These are phyloP conservation scores for Pseudobourletiella spinata DNA, from an alignment of 1,140 invertebrate species.

Conservation along the genomic window DNA sequence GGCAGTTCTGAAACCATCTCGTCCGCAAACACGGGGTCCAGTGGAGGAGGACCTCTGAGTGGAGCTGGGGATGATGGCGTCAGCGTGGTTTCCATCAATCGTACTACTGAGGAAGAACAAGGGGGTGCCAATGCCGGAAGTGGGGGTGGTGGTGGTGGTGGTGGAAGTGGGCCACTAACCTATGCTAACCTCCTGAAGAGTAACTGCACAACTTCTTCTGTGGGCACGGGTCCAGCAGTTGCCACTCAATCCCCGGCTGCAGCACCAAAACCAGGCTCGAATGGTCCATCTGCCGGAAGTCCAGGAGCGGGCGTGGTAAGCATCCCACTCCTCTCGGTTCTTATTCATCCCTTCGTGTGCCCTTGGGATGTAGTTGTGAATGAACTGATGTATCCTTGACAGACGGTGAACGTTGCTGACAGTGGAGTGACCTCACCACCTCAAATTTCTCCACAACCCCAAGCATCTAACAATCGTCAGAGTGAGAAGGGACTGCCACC, in stretches of 20 bases:
- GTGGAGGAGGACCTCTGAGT: not conserved
- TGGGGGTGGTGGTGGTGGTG: not conserved
- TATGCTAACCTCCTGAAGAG: slow-evolving; percentile 35
- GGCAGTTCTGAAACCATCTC: not conserved
- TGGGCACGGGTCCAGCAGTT: not conserved
- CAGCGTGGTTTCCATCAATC: not conserved
- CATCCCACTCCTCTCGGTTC: not conserved
- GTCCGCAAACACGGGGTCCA: not conserved
- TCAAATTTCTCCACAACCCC: slow-evolving; percentile 31
- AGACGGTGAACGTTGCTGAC: slow-evolving; percentile 17
- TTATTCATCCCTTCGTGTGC: not conserved
- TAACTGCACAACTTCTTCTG: not conserved
- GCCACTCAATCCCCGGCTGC: not conserved
- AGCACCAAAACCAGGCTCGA: not conserved
- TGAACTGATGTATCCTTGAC: too few relatives aligned
- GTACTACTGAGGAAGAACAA: slow-evolving; percentile 5
- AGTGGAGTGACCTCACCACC: slow-evolving; percentile 23
- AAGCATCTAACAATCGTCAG: not conserved
- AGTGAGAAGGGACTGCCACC: slow-evolving; percentile 21
- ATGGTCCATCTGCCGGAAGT: slow-evolving; percentile 8
- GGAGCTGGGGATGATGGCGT: slow-evolving; percentile 7
- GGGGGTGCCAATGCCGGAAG: not conserved
- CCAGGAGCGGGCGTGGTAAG: slow-evolving; percentile 18
- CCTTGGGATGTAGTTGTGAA: too few relatives aligned
- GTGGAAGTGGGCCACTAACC: slow-evolving; percentile 20